Conservation (phyloP, 2,888 invertebrate genomes). For the Euclidia mi region DNA sequence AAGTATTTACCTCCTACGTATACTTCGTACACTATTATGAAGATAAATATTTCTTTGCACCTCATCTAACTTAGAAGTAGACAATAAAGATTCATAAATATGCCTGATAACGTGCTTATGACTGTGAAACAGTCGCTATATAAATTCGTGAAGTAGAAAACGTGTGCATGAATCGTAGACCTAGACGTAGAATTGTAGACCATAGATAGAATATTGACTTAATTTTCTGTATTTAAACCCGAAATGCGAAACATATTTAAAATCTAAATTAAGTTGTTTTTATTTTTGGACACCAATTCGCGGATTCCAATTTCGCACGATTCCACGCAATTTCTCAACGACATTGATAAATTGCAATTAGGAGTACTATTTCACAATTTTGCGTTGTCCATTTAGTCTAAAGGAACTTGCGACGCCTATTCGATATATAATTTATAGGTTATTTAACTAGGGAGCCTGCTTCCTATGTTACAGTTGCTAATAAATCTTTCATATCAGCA, state of each 20-base stretch:
- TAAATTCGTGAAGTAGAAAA: not conserved
- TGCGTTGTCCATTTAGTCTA: slow-evolving; percentile 37
- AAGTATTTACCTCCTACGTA: slow-evolving; percentile 68
- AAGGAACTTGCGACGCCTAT: slow-evolving; percentile 21
- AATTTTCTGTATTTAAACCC: no score
- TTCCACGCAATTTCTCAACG: slow-evolving; percentile 36
- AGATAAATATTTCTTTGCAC: no score
- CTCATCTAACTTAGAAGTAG: no score
- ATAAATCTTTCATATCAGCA: slow-evolving; percentile 33
- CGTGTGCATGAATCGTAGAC: no score
- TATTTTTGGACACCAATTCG: slow-evolving; percentile 35
- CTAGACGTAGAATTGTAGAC: no score
- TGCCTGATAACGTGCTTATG: no score
- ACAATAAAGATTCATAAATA: no score
- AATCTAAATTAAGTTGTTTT: slow-evolving; percentile 14
- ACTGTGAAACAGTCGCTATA: no score
- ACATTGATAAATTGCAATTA: slow-evolving; percentile 36
- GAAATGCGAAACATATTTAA: no score
- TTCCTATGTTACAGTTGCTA: slow-evolving; percentile 17
- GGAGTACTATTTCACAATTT: slow-evolving; percentile 37
- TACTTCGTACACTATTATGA: no score
- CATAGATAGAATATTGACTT: no score
- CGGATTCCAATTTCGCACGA: slow-evolving; percentile 36
- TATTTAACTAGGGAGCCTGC: slow-evolving; percentile 10
- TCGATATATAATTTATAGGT: slow-evolving; percentile 33